Percentiles rank a stretch among this genome's conserved stretches.
Conservation (phyloP, 1,140 invertebrate species). For the Drosophila gunungcola region DNA sequence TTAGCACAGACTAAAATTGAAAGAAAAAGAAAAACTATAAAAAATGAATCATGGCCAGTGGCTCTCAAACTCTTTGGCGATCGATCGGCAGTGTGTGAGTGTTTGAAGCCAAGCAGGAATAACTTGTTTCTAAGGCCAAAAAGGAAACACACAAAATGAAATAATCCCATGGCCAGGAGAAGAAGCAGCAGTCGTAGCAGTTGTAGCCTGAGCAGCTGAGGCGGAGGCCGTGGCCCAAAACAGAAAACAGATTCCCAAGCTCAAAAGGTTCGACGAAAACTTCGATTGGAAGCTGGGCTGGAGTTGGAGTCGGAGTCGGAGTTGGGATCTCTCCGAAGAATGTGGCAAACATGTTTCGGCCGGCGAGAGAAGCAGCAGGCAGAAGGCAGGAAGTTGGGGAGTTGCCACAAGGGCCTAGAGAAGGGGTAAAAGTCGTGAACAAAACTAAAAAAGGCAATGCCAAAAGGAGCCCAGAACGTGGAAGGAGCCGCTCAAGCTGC, state of each 20-base stretch:
- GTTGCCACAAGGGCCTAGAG: constrained; percentile 72
- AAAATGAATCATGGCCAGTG: constrained; percentile 79
- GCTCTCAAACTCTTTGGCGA: constrained; percentile 45
- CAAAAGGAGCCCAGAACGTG: constrained; percentile 59
- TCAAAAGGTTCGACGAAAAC: constrained; percentile 82
- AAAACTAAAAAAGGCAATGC: constrained; percentile 66
- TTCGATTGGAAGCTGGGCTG: constrained; percentile 58
- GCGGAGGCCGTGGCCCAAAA: constrained; percentile 53
- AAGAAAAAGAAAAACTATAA: constrained; percentile 29
- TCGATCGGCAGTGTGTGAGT: constrained; percentile 33
- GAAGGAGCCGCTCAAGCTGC: constrained; percentile 31
- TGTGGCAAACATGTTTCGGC: constrained; percentile 82
- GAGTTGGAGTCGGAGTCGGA: constrained; percentile 18
- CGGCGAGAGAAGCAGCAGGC: constrained; percentile 20
- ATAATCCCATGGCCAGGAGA: constrained; percentile 81
- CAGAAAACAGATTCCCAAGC: constrained; percentile 79
- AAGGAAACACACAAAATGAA: constrained; percentile 84
- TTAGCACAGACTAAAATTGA: constrained; percentile 40
- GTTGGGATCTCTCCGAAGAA: constrained; percentile 63
- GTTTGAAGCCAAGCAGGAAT: constrained; percentile 71
- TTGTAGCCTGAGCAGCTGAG: constrained; percentile 32
- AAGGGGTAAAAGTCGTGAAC: constrained; percentile 70
- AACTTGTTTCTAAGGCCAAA: constrained; percentile 82
- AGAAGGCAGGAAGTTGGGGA: constrained; percentile 76
- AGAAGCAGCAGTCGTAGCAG: constrained; percentile 23